phyloP scores from a whole-genome alignment of 2,888 invertebrate genomes.

The Stenodera caucasica region DNA sequence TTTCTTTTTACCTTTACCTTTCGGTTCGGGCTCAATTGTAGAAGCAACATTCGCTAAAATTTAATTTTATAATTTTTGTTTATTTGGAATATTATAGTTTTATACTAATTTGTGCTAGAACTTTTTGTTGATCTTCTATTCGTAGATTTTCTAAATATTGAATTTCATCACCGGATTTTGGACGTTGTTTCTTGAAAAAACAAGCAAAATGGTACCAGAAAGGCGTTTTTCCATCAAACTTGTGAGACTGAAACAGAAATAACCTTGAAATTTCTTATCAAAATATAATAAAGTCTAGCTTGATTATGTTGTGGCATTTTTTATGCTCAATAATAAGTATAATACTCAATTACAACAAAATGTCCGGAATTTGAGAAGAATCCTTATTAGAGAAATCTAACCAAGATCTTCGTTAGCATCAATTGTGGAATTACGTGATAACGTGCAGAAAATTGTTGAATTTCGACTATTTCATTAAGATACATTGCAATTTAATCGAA shows the following conservation, averaged over 20 bases:
- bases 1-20: conserved; percentile 55
- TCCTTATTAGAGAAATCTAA: no score
- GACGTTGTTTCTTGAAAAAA: conserved; percentile 82
- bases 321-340: no score
- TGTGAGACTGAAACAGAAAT: conserved; percentile 66
- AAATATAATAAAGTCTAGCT: not conserved
- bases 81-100: no score
- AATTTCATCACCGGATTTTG: conserved; percentile 74
- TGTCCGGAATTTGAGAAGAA: no score
- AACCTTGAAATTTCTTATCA: not conserved
- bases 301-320: not conserved
- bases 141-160: conserved; percentile 77
- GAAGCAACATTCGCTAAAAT: conserved; percentile 47
- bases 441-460: no score
- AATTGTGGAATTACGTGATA: no score
- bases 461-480: no score
- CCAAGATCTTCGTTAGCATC: no score
- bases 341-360: no score
- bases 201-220: conserved; percentile 89
- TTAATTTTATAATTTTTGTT: conserved; percentile 8
- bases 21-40: conserved; percentile 57
- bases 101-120: conserved; percentile 70
- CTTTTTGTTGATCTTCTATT: conserved; percentile 80
- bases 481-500: no score
- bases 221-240: conserved; percentile 83